Evolutionary conservation across 2,888 invertebrate genomes (phyloP), one percentile per base, ranked within the genome.

Genomic region (Gandaritis pyraliata): DNA sequence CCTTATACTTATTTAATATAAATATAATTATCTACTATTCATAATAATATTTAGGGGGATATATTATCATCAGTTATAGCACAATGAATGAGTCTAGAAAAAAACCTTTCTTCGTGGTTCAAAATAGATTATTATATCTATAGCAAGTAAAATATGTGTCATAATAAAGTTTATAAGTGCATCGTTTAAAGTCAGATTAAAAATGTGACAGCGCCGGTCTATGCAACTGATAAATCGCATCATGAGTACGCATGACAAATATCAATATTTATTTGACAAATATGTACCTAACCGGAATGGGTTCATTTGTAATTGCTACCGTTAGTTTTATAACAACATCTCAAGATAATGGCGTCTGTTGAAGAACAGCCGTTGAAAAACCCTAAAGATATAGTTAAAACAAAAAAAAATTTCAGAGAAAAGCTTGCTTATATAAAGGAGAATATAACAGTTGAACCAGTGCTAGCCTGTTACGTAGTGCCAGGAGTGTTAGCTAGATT

Each of bases 371-470:
- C 88, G 5, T 71, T 90, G 5, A 87, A 84, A 66, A 59, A 30
- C 12, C 15, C 59, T 12, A 58, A 65, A 51, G 67, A 69, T 65
- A 64, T 69, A 16, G 69, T 71, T 64, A 55, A 71, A 0, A 81
- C 80, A 62, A 85, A 78, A 63, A 85, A 85, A 76, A 85, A 79
- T 2, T 76, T 90, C 2, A 86, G 70, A 69, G 87, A 94, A 61
- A 93, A 92, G 72, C 69, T 93, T 16, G 77, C 78, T 11, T 81
- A 88, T 65, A 76, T 94, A 36, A 88, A 88, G 66, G 88, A 90
- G 11, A 94, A 94, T 70, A 93, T 95, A 51, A 95, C 95, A 0
- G 93, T 95, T 4, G 95, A 95, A 76, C 95, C 95, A 1, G 93
- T 95, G 63, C 76, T 95, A 50, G 93, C 94, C 1, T 94, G 93